These are phyloP conservation scores for Chrysogorgia sp. DNA, from an alignment of 92 coral and sea anemone species.

Conservation along the genomic window DNA sequence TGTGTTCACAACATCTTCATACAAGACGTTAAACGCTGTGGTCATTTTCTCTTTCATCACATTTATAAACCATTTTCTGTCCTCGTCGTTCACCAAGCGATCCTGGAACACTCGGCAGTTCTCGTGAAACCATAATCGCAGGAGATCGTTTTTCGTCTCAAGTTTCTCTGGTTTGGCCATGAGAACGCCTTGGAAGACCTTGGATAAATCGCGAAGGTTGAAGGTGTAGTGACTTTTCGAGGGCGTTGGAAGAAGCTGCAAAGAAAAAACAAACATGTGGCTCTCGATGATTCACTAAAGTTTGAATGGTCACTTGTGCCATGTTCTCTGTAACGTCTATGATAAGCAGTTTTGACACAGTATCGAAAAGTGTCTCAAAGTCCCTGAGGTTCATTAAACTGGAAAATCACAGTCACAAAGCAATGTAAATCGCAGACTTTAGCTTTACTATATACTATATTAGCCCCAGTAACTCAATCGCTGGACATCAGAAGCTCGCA, in stretches of 20 bases:
- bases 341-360: too few species aligned
- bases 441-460: too few species aligned
- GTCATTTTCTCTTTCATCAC: slow-evolving; percentile 88
- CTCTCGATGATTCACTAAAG: too few species aligned
- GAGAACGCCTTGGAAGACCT: slow-evolving; percentile 95
- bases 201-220: slow-evolving; percentile 95
- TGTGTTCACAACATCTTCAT: slow-evolving; percentile 83
- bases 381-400: too few species aligned
- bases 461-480: too few species aligned
- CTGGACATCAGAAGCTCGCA: too few species aligned
- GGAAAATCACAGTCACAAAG: too few species aligned
- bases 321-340: too few species aligned
- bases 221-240: slow-evolving; percentile 99
- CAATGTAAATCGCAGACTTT: too few species aligned
- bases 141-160: slow-evolving; percentile 67
- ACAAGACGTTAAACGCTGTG: slow-evolving; percentile 70
- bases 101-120: slow-evolving; percentile 98
- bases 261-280: neutral
- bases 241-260: slow-evolving; percentile 92
- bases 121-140: slow-evolving; percentile 95
- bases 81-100: slow-evolving; percentile 93
- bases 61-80: slow-evolving; percentile 84
- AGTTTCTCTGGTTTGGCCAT: slow-evolving; percentile 93
- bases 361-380: too few species aligned
- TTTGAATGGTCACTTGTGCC: too few species aligned